A percentile compares a stretch with the other conserved stretches of the same genome.
Conservation (phyloP, 1,140 invertebrate genomes). For the Penaeus japonicus region DNA sequence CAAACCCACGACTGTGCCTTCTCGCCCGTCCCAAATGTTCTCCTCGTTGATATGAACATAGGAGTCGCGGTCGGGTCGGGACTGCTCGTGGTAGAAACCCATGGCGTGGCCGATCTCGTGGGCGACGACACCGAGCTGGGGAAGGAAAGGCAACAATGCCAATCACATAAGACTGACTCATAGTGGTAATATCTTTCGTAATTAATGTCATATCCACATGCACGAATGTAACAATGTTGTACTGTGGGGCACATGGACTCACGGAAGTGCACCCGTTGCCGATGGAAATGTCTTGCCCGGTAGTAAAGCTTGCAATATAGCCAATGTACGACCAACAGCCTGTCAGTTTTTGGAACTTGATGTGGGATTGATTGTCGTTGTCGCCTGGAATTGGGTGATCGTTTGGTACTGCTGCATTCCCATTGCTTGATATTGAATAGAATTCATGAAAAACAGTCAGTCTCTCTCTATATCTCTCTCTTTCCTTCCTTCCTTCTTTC, state of each 20-base stretch:
- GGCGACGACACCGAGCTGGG: slow-evolving; percentile 61
- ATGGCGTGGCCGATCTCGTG: slow-evolving; percentile 64
- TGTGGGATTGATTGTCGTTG: slow-evolving; percentile 24
- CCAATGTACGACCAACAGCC: slow-evolving; percentile 63
- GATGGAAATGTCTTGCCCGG: slow-evolving; percentile 62
- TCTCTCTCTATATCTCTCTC: too few species aligned
- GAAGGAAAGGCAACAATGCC: neutral
- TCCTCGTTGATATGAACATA: slow-evolving; percentile 62
- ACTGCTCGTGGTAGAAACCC: slow-evolving; percentile 66
- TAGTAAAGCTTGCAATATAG: slow-evolving; percentile 43
- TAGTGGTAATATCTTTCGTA: neutral
- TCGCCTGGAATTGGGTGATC: neutral
- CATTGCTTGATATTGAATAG: too few species aligned
- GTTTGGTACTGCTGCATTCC: too few species aligned
- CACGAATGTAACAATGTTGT: neutral
- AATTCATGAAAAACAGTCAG: too few species aligned
- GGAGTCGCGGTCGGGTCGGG: slow-evolving; percentile 64
- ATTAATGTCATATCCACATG: neutral
- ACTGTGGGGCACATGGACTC: slow-evolving; percentile 45
- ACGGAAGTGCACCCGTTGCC: slow-evolving; percentile 62
- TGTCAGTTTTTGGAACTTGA: slow-evolving; percentile 22
- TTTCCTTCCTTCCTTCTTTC: too few species aligned
- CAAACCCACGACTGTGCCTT: too few species aligned
- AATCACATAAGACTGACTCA: neutral
- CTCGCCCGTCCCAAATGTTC: slow-evolving; percentile 59